Conservation (phyloP, 2,113 vertebrate species). For the Strigops habroptila region DNA sequence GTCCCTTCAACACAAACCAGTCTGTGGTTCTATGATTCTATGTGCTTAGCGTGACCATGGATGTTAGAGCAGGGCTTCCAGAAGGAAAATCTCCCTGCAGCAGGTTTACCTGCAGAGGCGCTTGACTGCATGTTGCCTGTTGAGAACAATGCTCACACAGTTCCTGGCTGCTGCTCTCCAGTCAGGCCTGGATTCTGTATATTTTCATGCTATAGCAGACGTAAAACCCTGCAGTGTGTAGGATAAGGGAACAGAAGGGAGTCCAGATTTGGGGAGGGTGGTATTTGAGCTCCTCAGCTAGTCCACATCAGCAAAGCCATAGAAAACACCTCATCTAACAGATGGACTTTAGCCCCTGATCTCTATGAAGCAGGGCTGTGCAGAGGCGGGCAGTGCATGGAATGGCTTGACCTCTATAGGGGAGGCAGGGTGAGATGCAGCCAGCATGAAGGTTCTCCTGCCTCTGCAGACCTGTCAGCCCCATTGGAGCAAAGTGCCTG, state of each 20-base stretch:
- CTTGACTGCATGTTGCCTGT: neutral
- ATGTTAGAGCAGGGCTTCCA: neutral
- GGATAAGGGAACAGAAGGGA: neutral
- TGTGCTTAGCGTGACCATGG: neutral
- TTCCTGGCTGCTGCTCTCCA: neutral
- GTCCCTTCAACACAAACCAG: no score
- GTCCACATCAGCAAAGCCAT: neutral
- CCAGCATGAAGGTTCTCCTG: neutral
- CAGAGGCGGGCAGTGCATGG: neutral
- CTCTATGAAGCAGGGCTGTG: neutral
- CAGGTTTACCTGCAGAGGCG: neutral
- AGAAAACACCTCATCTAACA: accelerated
- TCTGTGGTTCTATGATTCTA: neutral
- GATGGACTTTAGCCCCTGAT: neutral
- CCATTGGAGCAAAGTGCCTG: neutral
- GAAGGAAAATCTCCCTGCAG: neutral
- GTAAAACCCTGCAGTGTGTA: no score
- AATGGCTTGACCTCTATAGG: neutral
- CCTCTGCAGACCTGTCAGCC: no score
- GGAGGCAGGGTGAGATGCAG: neutral
- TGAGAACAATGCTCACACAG: neutral
- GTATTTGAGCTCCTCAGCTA: neutral
- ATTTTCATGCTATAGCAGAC: neutral
- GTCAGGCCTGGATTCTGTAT: neutral
- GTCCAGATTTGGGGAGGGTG: accelerated